Conservation (phyloP, 2,797 vertebrate species). For the Brachyrhaphis roseni region DNA sequence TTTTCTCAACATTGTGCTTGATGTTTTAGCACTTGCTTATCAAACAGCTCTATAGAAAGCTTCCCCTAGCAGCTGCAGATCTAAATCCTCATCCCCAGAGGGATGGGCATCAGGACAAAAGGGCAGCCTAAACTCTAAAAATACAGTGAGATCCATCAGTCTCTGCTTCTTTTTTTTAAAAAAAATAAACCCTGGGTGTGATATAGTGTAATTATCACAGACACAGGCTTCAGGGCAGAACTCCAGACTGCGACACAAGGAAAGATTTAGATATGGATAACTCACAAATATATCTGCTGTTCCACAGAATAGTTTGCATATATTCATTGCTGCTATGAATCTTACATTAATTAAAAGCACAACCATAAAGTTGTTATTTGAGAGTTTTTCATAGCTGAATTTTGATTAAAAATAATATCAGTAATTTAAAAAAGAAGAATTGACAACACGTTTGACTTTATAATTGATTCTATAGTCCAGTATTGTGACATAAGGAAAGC, state of each 20-base stretch:
- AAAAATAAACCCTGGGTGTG: conserved; percentile 42
- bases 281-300: background rate
- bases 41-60: conserved; percentile 27
- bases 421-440: too few species aligned
- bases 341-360: background rate
- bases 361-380: too few species aligned
- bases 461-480: too few species aligned
- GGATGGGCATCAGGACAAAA: conserved; percentile 49
- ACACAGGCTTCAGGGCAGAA: conserved; percentile 32
- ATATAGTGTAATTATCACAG: conserved; percentile 56
- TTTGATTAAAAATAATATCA: too few species aligned
- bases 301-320: background rate
- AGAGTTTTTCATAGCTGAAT: too few species aligned
- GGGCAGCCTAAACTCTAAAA: conserved; percentile 59
- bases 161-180: conserved; percentile 35
- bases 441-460: too few species aligned
- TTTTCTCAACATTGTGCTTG: background rate
- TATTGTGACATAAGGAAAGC: too few species aligned
- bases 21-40: conserved; percentile 9
- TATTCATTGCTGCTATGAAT: background rate
- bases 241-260: conserved; percentile 23
- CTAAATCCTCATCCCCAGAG: conserved; percentile 34
- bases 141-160: conserved; percentile 45
- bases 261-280: conserved; percentile 32
- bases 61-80: conserved; percentile 28